phyloP scores from a whole-genome alignment of 2,797 vertebrate genomes.

The Morelia viridis region DNA sequence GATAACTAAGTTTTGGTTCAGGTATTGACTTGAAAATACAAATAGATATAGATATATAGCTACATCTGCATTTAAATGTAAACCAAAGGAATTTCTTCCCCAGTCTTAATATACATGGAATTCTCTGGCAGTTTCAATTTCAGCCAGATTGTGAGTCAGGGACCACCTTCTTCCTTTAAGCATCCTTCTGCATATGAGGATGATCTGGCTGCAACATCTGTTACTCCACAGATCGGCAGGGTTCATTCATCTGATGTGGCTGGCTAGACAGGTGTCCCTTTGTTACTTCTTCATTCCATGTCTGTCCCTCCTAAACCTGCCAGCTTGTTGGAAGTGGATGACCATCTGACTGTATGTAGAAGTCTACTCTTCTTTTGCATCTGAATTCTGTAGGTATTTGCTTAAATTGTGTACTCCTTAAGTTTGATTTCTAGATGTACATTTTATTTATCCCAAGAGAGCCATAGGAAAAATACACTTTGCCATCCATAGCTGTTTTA shows the following conservation, averaged over 20 bases:
- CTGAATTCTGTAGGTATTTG: background rate
- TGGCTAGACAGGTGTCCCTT: background rate
- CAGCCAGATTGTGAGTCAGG: background rate
- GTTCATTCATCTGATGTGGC: background rate
- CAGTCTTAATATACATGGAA: background rate
- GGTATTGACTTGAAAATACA: too few relatives aligned
- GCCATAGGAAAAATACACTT: background rate
- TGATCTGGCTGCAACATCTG: background rate
- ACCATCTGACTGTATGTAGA: background rate
- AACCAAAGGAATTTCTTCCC: too few relatives aligned
- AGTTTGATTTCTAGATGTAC: background rate
- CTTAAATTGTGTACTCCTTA: background rate
- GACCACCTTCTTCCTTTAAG: background rate
- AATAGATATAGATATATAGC: too few relatives aligned
- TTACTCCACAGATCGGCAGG: background rate
- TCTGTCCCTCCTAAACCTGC: too few relatives aligned
- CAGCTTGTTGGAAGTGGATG: background rate
- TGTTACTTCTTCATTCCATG: background rate
- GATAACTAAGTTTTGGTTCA: too few relatives aligned
- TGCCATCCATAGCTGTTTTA: background rate
- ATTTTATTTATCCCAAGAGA: background rate
- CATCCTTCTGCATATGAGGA: background rate
- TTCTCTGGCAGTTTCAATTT: background rate
- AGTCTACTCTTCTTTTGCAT: background rate
- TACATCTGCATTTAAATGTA: too few relatives aligned